Conservation (phyloP, 2,888 invertebrate species). For the Steromphala cineraria region DNA sequence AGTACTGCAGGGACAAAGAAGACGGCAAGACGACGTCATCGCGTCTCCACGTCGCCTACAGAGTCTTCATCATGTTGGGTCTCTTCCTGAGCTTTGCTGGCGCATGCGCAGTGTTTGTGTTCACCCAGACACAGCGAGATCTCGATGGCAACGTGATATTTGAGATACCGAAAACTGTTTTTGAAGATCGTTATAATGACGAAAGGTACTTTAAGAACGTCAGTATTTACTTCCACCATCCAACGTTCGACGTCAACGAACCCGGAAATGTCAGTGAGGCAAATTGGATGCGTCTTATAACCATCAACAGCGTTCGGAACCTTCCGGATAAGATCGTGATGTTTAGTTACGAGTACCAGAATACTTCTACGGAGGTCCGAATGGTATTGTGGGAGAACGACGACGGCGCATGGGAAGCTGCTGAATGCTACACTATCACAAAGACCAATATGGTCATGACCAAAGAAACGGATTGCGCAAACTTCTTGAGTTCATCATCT, state of each 20-base stretch:
- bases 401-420: slow-evolving; percentile 19
- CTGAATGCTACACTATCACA: slow-evolving; percentile 47
- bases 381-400: slow-evolving; percentile 38
- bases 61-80: slow-evolving; percentile 53
- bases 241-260: slow-evolving; percentile 40
- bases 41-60: slow-evolving; percentile 45
- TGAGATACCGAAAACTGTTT: slow-evolving; percentile 48
- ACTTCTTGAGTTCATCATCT: slow-evolving; percentile 19
- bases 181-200: slow-evolving; percentile 55
- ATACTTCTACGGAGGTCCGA: slow-evolving; percentile 29
- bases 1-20: slow-evolving; percentile 41
- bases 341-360: slow-evolving; percentile 45
- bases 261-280: slow-evolving; percentile 13
- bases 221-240: slow-evolving; percentile 60
- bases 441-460: slow-evolving; percentile 32
- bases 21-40: slow-evolving; percentile 37
- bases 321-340: not conserved
- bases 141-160: slow-evolving; percentile 49
- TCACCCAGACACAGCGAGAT: slow-evolving; percentile 53
- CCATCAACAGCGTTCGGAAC: slow-evolving; percentile 15
- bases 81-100: slow-evolving; percentile 48
- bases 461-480: slow-evolving; percentile 23
- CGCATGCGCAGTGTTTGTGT: slow-evolving; percentile 51
- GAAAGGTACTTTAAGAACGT: slow-evolving; percentile 59
- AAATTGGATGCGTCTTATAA: slow-evolving; percentile 44